These are phyloP conservation scores for Takifugu rubripes DNA, from an alignment of 2,797 vertebrate genomes.

Conservation along the genomic window DNA sequence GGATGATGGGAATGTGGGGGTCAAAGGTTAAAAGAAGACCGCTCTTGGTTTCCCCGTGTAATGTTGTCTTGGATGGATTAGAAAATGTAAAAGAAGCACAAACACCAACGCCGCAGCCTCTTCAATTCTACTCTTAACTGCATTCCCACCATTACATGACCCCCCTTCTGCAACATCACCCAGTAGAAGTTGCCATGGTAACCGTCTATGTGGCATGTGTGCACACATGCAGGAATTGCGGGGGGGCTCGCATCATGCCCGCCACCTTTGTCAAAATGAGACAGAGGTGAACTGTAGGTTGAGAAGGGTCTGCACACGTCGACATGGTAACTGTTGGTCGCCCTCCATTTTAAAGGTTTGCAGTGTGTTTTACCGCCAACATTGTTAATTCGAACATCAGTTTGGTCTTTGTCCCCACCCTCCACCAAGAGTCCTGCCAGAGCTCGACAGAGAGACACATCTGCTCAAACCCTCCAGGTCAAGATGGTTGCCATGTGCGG, in stretches of 20 bases:
- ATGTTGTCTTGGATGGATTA: background rate
- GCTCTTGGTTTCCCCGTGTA: background rate
- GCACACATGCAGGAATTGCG: conserved; percentile 24
- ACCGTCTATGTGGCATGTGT: conserved; percentile 54
- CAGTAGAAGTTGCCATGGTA: conserved; percentile 60
- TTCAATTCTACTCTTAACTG: conserved; percentile 14
- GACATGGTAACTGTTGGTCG: conserved; percentile 4
- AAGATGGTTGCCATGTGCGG: conserved; percentile 57
- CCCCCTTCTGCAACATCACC: conserved; percentile 17
- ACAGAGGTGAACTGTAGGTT: background rate
- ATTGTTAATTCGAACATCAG: conserved; percentile 24
- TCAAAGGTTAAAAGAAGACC: background rate
- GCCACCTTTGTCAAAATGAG: conserved; percentile 39
- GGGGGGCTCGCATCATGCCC: conserved; percentile 44
- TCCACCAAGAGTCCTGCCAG: conserved; percentile 25
- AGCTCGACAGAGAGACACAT: conserved; percentile 19
- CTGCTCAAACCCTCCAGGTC: conserved; percentile 30
- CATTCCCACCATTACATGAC: conserved; percentile 28
- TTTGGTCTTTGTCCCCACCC: conserved; percentile 7
- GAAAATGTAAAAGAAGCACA: conserved; percentile 43
- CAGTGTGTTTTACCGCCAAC: conserved; percentile 29
- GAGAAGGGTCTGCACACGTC: conserved; percentile 12
- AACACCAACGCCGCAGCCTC: conserved; percentile 30
- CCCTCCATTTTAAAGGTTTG: conserved; percentile 9
- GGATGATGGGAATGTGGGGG: background rate